phyloP scores from a whole-genome alignment of 1,140 invertebrate species.

The Tribolium castaneum region DNA sequence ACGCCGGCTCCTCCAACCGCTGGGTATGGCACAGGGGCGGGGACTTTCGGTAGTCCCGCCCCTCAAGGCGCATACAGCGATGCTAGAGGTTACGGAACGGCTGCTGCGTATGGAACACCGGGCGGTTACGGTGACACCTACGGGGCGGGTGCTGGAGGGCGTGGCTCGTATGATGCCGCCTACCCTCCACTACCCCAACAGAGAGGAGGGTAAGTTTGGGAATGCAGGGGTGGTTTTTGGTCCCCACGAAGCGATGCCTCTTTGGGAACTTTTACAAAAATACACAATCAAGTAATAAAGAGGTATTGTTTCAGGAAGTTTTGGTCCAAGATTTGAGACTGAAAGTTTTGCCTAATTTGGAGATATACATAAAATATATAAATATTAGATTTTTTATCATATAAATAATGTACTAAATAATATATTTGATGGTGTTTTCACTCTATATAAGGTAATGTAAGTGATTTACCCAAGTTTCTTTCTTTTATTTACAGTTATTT shows the following conservation, averaged over 20 bases:
- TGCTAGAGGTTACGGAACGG: slow-evolving; percentile 29
- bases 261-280: slow-evolving; percentile 10
- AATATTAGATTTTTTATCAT: background rate
- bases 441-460: slow-evolving; percentile 40
- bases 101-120: slow-evolving; percentile 20
- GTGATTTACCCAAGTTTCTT: slow-evolving; percentile 31
- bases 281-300: background rate
- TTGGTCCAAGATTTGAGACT: slow-evolving; percentile 34
- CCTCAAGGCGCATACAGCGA: slow-evolving; percentile 26
- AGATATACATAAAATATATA: background rate
- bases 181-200: slow-evolving; percentile 62
- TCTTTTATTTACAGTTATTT: slow-evolving; percentile 29
- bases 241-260: slow-evolving; percentile 26
- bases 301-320: slow-evolving; percentile 35
- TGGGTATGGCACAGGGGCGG: slow-evolving; percentile 41
- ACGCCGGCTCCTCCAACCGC: slow-evolving; percentile 39
- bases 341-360: slow-evolving; percentile 24
- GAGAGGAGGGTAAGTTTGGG: slow-evolving; percentile 59
- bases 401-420: slow-evolving; percentile 1
- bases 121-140: slow-evolving; percentile 39
- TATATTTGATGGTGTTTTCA: slow-evolving; percentile 21
- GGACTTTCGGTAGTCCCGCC: slow-evolving; percentile 29
- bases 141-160: slow-evolving; percentile 29
- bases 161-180: slow-evolving; percentile 56
- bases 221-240: background rate